These are phyloP conservation scores for Styela plicata DNA, from an alignment of 23 tunicate genomes.

Conservation along the genomic window DNA sequence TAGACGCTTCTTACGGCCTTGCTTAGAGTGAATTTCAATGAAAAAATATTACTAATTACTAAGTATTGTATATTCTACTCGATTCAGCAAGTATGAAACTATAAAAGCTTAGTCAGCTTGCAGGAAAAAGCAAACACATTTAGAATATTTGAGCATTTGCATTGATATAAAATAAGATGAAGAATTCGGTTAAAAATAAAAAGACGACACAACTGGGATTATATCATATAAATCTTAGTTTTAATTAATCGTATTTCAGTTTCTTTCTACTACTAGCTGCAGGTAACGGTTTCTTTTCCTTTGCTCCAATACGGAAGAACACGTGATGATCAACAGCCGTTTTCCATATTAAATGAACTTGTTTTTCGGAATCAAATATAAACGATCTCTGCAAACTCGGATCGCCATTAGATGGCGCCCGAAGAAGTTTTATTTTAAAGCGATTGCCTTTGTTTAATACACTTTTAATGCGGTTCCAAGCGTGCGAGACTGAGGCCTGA, in stretches of 20 bases:
- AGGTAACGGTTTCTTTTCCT: constrained; percentile 36
- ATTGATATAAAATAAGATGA: no score
- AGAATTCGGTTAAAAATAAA: no score
- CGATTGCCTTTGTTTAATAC: constrained; percentile 52
- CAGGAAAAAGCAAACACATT: no score
- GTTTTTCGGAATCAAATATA: constrained; percentile 29
- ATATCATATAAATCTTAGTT: no score
- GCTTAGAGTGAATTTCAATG: no score
- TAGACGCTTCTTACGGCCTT: no score
- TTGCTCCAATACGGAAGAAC: constrained; percentile 58
- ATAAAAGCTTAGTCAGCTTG: no score
- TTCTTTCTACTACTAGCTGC: constrained; percentile 11
- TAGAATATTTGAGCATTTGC: no score
- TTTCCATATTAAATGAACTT: constrained; percentile 56
- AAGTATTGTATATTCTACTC: no score
- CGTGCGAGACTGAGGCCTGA: constrained; percentile 26
- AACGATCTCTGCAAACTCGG: constrained; percentile 35
- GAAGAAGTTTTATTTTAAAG: constrained; percentile 53
- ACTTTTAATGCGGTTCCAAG: constrained; percentile 55
- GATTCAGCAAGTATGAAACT: no score
- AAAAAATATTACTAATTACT: no score
- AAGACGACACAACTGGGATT: no score
- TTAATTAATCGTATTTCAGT: constrained; percentile 17
- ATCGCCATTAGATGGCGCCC: constrained; percentile 16
- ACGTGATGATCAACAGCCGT: constrained; percentile 83